Evolutionary conservation across 2,113 vertebrate species (phyloP).

Genomic region (Macquaria australasica): DNA sequence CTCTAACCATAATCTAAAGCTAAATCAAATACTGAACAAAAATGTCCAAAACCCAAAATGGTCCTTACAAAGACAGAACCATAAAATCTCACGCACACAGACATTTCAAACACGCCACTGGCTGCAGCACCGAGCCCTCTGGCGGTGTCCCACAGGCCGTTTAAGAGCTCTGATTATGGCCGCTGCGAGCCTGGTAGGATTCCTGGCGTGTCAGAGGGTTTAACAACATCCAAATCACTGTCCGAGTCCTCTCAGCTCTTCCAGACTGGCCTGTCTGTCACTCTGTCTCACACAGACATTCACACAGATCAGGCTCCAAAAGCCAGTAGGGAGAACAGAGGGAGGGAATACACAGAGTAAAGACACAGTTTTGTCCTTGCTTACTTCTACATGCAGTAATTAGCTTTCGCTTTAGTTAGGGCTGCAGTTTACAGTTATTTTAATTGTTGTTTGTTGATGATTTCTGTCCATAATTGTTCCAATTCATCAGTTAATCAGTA

Average conservation of each 20-base stretch:
- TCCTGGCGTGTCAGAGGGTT: slow-evolving; percentile 73
- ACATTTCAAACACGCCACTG: slow-evolving; percentile 31
- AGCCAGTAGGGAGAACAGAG: slow-evolving; percentile 30
- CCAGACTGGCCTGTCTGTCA: slow-evolving; percentile 66
- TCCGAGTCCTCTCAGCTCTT: slow-evolving; percentile 40
- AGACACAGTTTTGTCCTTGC: not conserved
- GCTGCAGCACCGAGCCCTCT: slow-evolving; percentile 14
- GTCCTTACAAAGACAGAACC: slow-evolving; percentile 12
- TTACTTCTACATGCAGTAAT: not conserved
- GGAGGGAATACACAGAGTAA: slow-evolving; percentile 6
- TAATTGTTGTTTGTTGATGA: not conserved
- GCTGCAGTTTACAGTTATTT: not conserved
- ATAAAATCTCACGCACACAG: not conserved
- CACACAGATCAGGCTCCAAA: slow-evolving; percentile 30
- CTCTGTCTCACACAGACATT: slow-evolving; percentile 20
- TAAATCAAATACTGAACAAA: not conserved
- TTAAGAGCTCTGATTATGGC: slow-evolving; percentile 69
- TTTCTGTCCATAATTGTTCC: not conserved
- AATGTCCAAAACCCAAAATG: not conserved
- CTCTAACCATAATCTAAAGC: not conserved
- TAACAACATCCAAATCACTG: slow-evolving; percentile 73
- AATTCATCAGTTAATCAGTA: not conserved
- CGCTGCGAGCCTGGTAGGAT: slow-evolving; percentile 63
- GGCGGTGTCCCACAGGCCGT: slow-evolving; percentile 38
- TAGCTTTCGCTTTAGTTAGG: not conserved